Conservation (phyloP, 2,797 vertebrate genomes). For the Artibeus jamaicensis region DNA sequence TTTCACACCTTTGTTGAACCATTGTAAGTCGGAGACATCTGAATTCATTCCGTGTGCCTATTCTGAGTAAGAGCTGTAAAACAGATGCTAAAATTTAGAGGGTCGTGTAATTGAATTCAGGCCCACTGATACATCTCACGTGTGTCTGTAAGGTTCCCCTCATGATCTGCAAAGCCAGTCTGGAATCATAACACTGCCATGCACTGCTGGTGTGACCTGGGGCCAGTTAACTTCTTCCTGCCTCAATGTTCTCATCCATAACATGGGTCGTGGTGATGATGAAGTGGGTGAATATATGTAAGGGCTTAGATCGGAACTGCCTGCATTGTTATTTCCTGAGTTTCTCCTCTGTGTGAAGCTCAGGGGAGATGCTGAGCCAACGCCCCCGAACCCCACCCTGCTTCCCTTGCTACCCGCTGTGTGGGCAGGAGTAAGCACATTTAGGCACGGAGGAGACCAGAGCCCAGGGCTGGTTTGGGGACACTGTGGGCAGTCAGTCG, state of each 20-base stretch:
- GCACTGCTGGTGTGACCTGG: not conserved
- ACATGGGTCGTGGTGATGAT: not conserved
- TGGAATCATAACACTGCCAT: not conserved
- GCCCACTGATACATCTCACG: not conserved
- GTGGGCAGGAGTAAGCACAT: not conserved
- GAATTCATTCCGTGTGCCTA: constrained; percentile 10
- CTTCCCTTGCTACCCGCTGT: not conserved
- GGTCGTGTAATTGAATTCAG: constrained; percentile 18
- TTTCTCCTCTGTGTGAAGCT: not conserved
- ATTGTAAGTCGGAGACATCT: not conserved
- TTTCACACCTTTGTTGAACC: not conserved
- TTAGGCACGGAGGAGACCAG: not conserved
- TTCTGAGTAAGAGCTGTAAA: constrained; percentile 13
- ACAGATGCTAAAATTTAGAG: constrained; percentile 21
- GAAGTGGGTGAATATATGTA: not conserved
- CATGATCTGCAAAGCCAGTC: not conserved
- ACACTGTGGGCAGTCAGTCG: not conserved
- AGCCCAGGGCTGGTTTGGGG: not conserved
- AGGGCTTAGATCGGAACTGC: not conserved
- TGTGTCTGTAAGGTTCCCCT: not conserved
- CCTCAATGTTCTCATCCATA: not conserved
- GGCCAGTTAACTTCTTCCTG: not conserved
- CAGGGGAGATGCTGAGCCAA: not conserved
- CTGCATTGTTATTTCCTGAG: not conserved
- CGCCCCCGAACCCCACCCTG: accelerated